Base-by-base conservation (phyloP, 2,888 invertebrate species). In the Blomia tropicalis region DNA sequence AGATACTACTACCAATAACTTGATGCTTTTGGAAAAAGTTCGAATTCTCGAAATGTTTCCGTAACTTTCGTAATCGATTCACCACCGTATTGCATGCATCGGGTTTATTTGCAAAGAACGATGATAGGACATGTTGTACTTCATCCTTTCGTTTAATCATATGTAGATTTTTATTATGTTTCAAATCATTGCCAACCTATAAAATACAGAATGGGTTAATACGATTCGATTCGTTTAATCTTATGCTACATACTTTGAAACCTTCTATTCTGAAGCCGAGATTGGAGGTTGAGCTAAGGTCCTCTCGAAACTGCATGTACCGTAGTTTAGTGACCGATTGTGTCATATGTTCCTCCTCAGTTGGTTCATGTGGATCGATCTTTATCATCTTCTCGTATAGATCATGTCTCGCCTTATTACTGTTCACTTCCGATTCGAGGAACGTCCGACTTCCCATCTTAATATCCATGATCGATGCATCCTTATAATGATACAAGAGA, bases 181-280 rank as follows among this genome's bases (percentile, higher is more conserved):
- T 81, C 66, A 83, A 80, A 36, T 25, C 88, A 85, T 17, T 85
- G 82, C 70, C 87, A 79, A 77, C 77, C 70, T 4, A 71, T 69
- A 61, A 66, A 29, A 59, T 61, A 64, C 64, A 58, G 65, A 64
- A 22, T 23, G 29, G 59, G 43, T 29, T 58, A 25, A 32, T 44
- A 22, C n/a, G 51, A 44, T 43, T 62, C 23, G 43, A 43, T 23
- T 19, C 1, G 32, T 61, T 63, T 30, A 27, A 51, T n/a, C 5
- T 14, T 19, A 43, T 22, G 43, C 43, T 30, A 64, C 71, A 70
- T 68, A 80, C 80, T 74, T 91, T 89, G 73, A 95, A 83, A 2
- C 92, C 96, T 76, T 96, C 96, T 70, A 96, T 89, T 69, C 96
- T 79, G 75, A 96, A 96, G 2, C 95, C 95, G 70, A 90, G 84